phyloP scores from a whole-genome alignment of 2,113 vertebrate species.

The Rhynchopsitta pachyrhyncha region DNA sequence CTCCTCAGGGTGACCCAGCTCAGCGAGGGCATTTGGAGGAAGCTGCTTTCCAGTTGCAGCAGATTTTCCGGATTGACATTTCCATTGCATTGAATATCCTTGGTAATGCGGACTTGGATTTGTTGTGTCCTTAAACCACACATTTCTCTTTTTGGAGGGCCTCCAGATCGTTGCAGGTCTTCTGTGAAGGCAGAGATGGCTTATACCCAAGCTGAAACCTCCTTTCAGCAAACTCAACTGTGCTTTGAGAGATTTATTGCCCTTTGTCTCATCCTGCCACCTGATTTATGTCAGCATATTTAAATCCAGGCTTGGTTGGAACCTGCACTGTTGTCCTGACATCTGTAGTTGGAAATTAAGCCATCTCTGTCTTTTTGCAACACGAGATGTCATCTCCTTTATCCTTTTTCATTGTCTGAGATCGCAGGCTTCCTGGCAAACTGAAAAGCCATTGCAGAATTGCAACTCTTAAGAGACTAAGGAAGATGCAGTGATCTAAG shows the following conservation, averaged over 20 bases:
- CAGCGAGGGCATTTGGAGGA: constrained; percentile 73
- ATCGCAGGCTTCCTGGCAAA: constrained; percentile 22
- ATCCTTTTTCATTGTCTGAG: constrained; percentile 32
- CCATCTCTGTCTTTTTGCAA: constrained; percentile 26
- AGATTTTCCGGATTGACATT: constrained; percentile 80
- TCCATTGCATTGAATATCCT: constrained; percentile 93
- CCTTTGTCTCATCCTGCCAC: constrained; percentile 45
- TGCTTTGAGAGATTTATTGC: constrained; percentile 46
- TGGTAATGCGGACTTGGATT: constrained; percentile 75
- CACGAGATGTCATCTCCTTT: background rate
- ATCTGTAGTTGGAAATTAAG: constrained; percentile 48
- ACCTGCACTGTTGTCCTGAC: constrained; percentile 19
- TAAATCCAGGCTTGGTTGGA: constrained; percentile 32
- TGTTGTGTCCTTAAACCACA: constrained; percentile 21
- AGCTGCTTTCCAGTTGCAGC: constrained; percentile 80
- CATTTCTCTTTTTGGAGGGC: constrained; percentile 33
- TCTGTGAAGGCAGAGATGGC: constrained; percentile 41
- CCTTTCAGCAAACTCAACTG: constrained; percentile 28
- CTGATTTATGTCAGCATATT: constrained; percentile 57
- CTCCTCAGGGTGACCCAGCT: constrained; percentile 68
- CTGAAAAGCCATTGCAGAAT: constrained; percentile 33
- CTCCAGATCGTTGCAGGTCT: constrained; percentile 52
- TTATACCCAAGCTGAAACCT: constrained; percentile 32
- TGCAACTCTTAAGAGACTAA: constrained; percentile 7
- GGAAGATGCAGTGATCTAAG: constrained; percentile 7